Evolutionary conservation across 2,888 invertebrate genomes (phyloP).

Genomic region (Leptinotarsa tumamoca): DNA sequence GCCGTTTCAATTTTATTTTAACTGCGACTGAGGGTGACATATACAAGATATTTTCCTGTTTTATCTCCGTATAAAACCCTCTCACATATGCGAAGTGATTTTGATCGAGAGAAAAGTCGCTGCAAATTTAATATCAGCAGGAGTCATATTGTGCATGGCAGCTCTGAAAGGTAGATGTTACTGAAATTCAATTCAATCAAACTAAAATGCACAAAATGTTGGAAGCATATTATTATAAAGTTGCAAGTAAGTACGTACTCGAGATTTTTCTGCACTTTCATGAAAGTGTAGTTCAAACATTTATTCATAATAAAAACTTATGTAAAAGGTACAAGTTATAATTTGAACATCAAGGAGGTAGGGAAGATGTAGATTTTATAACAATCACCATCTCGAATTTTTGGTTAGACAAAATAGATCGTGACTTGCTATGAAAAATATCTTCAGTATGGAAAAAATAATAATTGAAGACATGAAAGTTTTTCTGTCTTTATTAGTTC

Average conservation of each 20-base stretch:
- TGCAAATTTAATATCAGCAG: constrained; percentile 20
- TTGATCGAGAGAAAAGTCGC: constrained; percentile 20
- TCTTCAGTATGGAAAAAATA: too few relatives aligned
- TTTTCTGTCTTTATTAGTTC: too few relatives aligned
- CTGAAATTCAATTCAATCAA: constrained; percentile 6
- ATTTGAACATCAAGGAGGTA: too few relatives aligned
- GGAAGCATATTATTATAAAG: neutral
- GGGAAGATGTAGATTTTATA: too few relatives aligned
- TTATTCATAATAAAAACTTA: too few relatives aligned
- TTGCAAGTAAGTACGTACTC: neutral
- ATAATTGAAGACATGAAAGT: too few relatives aligned
- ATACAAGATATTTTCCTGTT: constrained; percentile 37
- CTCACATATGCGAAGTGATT: constrained; percentile 12
- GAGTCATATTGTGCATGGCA: constrained; percentile 15
- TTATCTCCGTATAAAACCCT: constrained; percentile 28
- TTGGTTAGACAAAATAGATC: too few relatives aligned
- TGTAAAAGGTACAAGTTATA: too few relatives aligned
- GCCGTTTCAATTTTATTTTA: constrained; percentile 42
- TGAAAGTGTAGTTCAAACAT: too few relatives aligned
- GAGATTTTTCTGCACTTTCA: too few relatives aligned
- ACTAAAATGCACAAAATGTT: neutral
- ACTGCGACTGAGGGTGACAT: constrained; percentile 36
- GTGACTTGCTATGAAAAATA: too few relatives aligned
- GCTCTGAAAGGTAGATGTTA: neutral
- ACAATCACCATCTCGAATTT: too few relatives aligned